Evolutionary conservation across 2,797 vertebrate species (phyloP).

Genomic region (Falco columbarius): DNA sequence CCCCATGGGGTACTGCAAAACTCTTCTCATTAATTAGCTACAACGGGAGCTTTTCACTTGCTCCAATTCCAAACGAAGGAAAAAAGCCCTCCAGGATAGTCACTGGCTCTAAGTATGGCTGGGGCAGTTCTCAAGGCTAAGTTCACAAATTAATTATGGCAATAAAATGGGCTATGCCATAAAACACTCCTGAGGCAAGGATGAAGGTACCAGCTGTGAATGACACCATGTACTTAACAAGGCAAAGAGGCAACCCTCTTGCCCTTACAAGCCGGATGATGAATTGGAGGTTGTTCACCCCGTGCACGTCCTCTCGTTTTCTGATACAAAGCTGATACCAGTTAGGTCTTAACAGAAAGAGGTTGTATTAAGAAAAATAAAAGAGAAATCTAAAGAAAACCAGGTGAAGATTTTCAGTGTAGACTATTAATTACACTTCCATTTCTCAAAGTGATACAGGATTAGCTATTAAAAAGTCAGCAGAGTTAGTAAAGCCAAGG

Average conservation of each 20-base stretch:
- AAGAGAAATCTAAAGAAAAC: constrained; percentile 24
- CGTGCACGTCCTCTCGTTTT: neutral
- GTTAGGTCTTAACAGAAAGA: neutral
- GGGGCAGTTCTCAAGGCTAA: constrained; percentile 30
- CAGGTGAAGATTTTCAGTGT: neutral
- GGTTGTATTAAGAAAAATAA: neutral
- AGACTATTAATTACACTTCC: constrained; percentile 42
- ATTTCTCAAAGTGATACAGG: neutral
- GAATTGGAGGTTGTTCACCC: neutral
- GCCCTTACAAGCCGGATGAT: neutral
- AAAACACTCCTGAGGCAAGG: neutral
- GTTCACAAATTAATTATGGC: constrained; percentile 58
- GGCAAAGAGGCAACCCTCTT: neutral
- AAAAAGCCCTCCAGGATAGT: neutral
- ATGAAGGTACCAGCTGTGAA: constrained; percentile 27
- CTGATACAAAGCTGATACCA: neutral
- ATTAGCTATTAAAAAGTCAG: neutral
- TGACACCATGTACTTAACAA: neutral
- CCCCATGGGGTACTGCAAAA: neutral
- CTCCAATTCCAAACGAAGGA: neutral
- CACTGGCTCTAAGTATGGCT: neutral
- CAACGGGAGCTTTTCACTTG: neutral
- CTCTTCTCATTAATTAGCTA: constrained; percentile 19
- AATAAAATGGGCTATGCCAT: constrained; percentile 30
- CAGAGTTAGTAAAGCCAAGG: neutral